A percentile compares a stretch with the other conserved stretches of the same genome.
Conservation (phyloP, 2,797 vertebrate species). For the Sebastes glaucus region DNA sequence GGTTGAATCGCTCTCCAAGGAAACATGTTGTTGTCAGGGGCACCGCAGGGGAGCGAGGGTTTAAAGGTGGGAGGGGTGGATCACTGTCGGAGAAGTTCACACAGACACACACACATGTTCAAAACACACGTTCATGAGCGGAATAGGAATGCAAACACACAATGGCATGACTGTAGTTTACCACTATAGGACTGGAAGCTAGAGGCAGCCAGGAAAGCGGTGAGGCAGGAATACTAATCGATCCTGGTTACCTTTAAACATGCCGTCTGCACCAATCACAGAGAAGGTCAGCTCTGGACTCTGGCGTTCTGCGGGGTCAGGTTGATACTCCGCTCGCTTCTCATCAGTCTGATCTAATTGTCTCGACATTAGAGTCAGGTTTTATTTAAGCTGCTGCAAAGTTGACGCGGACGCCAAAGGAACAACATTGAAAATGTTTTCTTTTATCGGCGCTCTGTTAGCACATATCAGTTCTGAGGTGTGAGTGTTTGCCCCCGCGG, state of each 20-base stretch:
- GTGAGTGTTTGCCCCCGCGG: neutral
- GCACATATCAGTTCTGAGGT: neutral
- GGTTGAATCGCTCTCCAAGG: constrained; percentile 54
- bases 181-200: constrained; percentile 9
- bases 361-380: constrained; percentile 52
- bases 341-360: constrained; percentile 62
- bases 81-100: constrained; percentile 51
- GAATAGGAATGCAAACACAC: constrained; percentile 57
- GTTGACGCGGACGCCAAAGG: constrained; percentile 4
- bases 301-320: constrained; percentile 37
- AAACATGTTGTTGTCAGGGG: constrained; percentile 70
- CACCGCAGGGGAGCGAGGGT: constrained; percentile 43
- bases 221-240: constrained; percentile 72
- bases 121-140: constrained; percentile 34
- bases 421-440: neutral
- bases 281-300: constrained; percentile 68
- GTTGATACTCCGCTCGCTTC: constrained; percentile 21
- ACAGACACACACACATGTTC: constrained; percentile 28
- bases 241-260: constrained; percentile 69
- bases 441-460: neutral
- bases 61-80: constrained; percentile 47
- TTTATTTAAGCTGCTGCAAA: constrained; percentile 32
- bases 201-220: constrained; percentile 11
- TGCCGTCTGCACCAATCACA: constrained; percentile 60
- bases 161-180: constrained; percentile 62